Conservation (phyloP, 2,888 invertebrate species). For the Eutolmus rufibarbis region DNA sequence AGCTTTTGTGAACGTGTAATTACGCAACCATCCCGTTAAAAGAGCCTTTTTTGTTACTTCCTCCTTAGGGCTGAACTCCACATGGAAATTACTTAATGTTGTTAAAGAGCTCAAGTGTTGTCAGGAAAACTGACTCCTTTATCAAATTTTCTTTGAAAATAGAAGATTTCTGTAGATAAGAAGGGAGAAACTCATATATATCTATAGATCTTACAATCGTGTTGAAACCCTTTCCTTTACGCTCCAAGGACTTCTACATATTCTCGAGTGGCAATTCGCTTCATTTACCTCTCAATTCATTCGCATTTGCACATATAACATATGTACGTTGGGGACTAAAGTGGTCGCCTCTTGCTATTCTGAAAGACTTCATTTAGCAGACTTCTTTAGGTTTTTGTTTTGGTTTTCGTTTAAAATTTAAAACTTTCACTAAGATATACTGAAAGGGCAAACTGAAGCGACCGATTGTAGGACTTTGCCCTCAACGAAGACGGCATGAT, state of each 20-base stretch:
- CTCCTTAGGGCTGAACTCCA: neutral
- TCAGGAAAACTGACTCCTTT: neutral
- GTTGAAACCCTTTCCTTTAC: conserved; percentile 1
- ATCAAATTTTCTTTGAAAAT: neutral
- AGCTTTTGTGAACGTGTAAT: neutral
- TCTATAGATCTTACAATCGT: neutral
- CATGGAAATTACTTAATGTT: neutral
- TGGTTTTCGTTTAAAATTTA: neutral
- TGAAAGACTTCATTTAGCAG: neutral
- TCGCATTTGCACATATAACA: conserved; percentile 10
- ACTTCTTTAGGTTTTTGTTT: neutral
- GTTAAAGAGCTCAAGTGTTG: neutral
- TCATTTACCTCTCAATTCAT: conserved; percentile 32
- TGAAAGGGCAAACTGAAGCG: neutral
- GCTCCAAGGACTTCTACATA: conserved; percentile 4
- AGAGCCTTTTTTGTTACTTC: neutral
- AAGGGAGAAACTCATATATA: neutral
- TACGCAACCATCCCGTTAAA: neutral
- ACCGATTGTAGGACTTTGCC: neutral
- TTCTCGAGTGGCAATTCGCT: conserved; percentile 17
- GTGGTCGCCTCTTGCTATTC: neutral
- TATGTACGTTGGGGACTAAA: neutral
- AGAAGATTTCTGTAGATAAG: neutral
- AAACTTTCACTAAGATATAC: neutral
- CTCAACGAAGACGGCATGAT: neutral